A percentile compares a stretch with the other conserved stretches of the same genome.
phyloP scores from a whole-genome alignment of 2,888 invertebrate species.

The Oscheius sp. region DNA sequence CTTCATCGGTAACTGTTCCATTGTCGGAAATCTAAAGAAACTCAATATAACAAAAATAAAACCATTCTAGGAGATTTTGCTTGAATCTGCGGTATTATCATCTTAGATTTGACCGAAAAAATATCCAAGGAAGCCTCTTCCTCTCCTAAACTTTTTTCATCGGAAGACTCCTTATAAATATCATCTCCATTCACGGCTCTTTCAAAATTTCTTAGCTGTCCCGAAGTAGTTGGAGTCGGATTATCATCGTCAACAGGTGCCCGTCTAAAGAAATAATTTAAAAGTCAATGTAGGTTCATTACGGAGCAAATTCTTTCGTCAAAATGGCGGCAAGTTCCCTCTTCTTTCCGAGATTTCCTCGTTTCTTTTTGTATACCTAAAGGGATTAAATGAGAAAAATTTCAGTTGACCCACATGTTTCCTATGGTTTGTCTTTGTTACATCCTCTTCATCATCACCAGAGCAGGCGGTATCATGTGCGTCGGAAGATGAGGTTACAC shows the following conservation, averaged over 20 bases:
- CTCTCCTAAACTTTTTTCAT: conserved; percentile 50
- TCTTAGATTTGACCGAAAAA: conserved; percentile 46
- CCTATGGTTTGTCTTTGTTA: neutral
- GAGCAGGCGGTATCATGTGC: conserved; percentile 36
- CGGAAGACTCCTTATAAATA: conserved; percentile 50
- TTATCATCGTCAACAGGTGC: conserved; percentile 31
- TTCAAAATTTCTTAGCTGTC: conserved; percentile 49
- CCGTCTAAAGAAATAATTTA: conserved; percentile 1
- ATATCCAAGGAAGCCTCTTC: conserved; percentile 51
- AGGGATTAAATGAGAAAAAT: neutral
- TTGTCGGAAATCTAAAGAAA: conserved; percentile 1
- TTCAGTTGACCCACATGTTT: conserved; percentile 29
- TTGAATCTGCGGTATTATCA: conserved; percentile 26
- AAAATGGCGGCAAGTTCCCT: conserved; percentile 45
- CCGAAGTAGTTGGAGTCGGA: conserved; percentile 39
- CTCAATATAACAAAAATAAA: no score
- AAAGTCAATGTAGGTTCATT: conserved; percentile 31
- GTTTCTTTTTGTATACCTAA: conserved; percentile 53
- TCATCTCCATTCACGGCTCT: conserved; percentile 57
- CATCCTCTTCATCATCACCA: conserved; percentile 44
- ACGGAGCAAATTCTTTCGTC: conserved; percentile 31
- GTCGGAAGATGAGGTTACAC: conserved; percentile 41
- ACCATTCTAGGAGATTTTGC: conserved; percentile 10
- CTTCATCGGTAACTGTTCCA: conserved; percentile 35
- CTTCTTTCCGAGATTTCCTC: conserved; percentile 46